phyloP scores from a whole-genome alignment of 2,888 invertebrate species.

The Caenorhabditis zanzibari region DNA sequence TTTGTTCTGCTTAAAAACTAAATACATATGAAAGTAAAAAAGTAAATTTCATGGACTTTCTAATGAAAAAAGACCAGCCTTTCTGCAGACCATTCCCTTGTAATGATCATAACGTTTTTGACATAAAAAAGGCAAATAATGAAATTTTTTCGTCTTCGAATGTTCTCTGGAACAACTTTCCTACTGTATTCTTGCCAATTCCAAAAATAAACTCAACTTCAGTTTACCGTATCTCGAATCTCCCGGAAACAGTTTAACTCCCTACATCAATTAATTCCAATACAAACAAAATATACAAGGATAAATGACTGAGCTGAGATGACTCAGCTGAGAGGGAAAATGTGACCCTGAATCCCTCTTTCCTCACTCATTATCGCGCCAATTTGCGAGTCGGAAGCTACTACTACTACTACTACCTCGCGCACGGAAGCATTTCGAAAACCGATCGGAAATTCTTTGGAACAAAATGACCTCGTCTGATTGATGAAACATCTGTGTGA shows the following conservation, averaged over 20 bases:
- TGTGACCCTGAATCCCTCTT: slow-evolving; percentile 27
- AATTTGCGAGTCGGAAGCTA: slow-evolving; percentile 24
- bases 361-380: slow-evolving; percentile 27
- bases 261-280: slow-evolving; percentile 2
- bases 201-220: no score
- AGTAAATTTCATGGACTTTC: no score
- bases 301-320: neutral
- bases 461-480: slow-evolving; percentile 18
- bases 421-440: slow-evolving; percentile 20
- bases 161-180: no score
- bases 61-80: no score
- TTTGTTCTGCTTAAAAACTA: no score
- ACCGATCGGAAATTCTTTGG: slow-evolving; percentile 20
- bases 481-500: slow-evolving; percentile 31
- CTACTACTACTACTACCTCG: neutral
- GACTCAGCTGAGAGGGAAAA: neutral
- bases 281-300: slow-evolving; percentile 2
- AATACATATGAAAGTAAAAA: no score
- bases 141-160: no score
- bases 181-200: no score
- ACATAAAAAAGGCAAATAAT: no score
- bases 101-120: no score
- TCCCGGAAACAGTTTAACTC: neutral
- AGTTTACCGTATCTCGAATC: neutral
- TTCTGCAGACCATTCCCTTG: no score